Evolutionary conservation across 2,797 vertebrate species (phyloP), one percentile per base, ranked within the genome.

Genomic region (Microctenopoma stevenorrisi): DNA sequence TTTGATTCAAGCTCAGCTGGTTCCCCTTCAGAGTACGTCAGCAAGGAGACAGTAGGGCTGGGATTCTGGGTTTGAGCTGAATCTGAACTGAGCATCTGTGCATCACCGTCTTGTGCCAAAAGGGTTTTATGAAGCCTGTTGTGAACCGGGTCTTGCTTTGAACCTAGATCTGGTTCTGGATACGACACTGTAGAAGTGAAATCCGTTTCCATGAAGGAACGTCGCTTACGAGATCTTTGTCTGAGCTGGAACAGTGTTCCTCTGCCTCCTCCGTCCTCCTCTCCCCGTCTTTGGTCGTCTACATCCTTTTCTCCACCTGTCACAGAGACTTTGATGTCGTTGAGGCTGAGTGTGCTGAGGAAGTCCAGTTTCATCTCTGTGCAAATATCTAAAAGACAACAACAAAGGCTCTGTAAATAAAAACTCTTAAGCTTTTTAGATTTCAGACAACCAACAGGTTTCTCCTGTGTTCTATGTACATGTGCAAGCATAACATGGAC

Each of bases 121-220:
- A 66, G 28, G 4, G 63, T 84, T 55, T 12, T 73, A 25, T 76
- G 56, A 64, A 75, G 14, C 56, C 70, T 14, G 71, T 58, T 7
- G 60, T 83, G 62, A 28, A 74, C 30, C 28, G 9, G 11, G 54
- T 81, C 75, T 35, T 81, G 73, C 55, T 65, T 78, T 16, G 81
- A 67, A 37, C 85, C 60, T 28, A 66, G 43, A 50, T 88, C 74
- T 44, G 84, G 78, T 52, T 88, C 88, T 56, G 94, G 94, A 74
- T 91, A 94, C 1, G 94, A 93, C 46, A 95, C 94, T 46, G 62
- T 89, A 3, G 94, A 94, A 14, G 94, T 95, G 64, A 86, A 94
- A 76, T 91, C 82, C 0, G 93, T 94, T 83, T 94, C 93, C 88
- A 95, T 79, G 68, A 91, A 95, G 44, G 94, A 95, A 10, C 93